These are phyloP conservation scores for Manis pentadactyla DNA, from an alignment of 2,797 vertebrate species.

Conservation along the genomic window DNA sequence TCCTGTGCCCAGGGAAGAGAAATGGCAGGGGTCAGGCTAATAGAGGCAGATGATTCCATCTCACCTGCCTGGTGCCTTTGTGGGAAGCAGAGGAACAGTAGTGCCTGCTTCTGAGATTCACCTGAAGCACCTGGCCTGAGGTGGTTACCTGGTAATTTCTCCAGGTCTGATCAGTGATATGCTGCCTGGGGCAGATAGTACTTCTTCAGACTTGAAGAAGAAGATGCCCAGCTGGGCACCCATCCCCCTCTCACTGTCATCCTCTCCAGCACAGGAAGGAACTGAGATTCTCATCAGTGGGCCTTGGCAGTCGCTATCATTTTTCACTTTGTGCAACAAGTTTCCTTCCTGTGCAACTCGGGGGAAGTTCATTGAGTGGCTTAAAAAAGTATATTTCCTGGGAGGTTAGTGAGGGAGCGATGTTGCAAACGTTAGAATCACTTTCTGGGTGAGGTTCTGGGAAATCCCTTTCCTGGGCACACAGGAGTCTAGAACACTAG, in stretches of 20 bases:
- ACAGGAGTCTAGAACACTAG: background rate
- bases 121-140: background rate
- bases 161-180: background rate
- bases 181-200: background rate
- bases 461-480: background rate
- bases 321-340: background rate
- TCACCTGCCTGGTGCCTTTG: rapidly evolving
- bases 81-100: background rate
- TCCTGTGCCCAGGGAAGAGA: constrained; percentile 87
- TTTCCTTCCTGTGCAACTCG: constrained; percentile 22
- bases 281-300: background rate
- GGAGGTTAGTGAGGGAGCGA: background rate
- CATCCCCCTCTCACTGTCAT: background rate
- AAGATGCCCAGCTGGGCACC: background rate
- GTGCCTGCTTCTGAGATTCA: background rate
- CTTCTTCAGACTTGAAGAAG: background rate
- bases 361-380: no score
- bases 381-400: background rate
- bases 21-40: background rate
- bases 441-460: background rate
- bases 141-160: background rate
- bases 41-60: rapidly evolving
- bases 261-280: background rate
- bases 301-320: background rate
- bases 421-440: background rate